Evolutionary conservation across 2,797 vertebrate species (phyloP), one percentile per base, ranked within the genome.

Genomic region (Sebastolobus altivelis): DNA sequence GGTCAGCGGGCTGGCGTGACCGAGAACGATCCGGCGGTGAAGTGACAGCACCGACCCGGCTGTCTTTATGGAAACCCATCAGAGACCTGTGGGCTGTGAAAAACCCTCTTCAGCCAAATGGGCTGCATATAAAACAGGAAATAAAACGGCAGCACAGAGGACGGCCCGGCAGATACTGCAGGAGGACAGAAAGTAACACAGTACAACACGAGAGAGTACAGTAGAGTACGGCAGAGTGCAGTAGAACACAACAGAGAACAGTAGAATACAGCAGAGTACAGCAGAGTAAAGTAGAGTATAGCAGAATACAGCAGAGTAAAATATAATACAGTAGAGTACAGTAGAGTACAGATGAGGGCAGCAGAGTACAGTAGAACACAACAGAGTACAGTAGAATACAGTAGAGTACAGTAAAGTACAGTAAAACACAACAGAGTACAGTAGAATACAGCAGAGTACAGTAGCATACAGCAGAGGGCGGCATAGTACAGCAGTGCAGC

Each of bases 21-120:
- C 62, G 81, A 84, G 63, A 77, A 62, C 70, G 56, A 70, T 77
- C 71, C 65, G 18, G 38, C 75, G 63, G 35, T 9, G 58, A 79
- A 79, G 86, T 77, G 90, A 83, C 88, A 66, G 84, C 75, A 25
- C 77, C 79, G 72, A 90, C 72, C 79, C 59, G 69, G 60, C 69
- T 16, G 54, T 67, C 89, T 89, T 92, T 87, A 92, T 86, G 83
- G 74, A 81, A 68, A 81, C 37, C 87, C 89, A 94, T 93, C 91
- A 92, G 90, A 87, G 86, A 90, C 87, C 82, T 59, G 84, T 85
- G 85, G 89, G 88, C 88, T 90, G 91, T 93, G 90, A 93, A 88
- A 90, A 84, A 89, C 72, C 81, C 81, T 87, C 81, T 87, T 85
- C 87, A 82, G 79, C 79, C 85, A 80, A 89, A 90, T 85, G 85